phyloP scores from a whole-genome alignment of 23 tunicate genomes.

The Botrylloides violaceus region DNA sequence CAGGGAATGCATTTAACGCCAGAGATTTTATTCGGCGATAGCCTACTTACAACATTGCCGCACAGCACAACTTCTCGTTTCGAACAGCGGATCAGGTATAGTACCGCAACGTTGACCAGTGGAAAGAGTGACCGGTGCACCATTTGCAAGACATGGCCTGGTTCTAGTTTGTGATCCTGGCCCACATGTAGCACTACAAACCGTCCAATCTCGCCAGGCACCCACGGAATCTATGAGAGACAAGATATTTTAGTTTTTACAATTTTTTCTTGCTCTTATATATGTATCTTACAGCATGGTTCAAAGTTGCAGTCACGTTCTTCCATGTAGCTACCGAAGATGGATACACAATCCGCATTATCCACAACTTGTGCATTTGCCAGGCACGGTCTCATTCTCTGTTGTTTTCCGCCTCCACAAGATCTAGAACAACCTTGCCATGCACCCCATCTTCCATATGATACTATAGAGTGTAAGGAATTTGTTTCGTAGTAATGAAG shows the following conservation, averaged over 20 bases:
- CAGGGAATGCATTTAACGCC: too few relatives aligned
- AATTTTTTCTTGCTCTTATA: too few relatives aligned
- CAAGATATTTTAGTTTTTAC: too few relatives aligned
- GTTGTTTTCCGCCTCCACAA: neutral
- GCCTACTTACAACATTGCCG: neutral
- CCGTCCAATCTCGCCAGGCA: neutral
- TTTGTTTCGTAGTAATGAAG: too few relatives aligned
- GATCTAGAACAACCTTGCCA: neutral
- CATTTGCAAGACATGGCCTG: neutral
- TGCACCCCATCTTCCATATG: neutral
- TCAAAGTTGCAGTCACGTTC: neutral
- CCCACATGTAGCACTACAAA: neutral
- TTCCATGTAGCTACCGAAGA: neutral
- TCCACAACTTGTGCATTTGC: neutral
- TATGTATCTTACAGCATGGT: neutral
- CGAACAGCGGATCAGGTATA: neutral
- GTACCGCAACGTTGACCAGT: neutral
- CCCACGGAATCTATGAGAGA: neutral
- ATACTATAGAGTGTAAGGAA: too few relatives aligned
- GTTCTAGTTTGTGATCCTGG: constrained; percentile 3
- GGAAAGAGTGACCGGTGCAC: neutral
- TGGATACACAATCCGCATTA: neutral
- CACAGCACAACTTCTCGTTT: neutral
- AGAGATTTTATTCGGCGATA: too few relatives aligned
- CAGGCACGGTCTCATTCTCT: neutral